Conservation (phyloP, 2,113 vertebrate species). For the Panthera uncia region DNA sequence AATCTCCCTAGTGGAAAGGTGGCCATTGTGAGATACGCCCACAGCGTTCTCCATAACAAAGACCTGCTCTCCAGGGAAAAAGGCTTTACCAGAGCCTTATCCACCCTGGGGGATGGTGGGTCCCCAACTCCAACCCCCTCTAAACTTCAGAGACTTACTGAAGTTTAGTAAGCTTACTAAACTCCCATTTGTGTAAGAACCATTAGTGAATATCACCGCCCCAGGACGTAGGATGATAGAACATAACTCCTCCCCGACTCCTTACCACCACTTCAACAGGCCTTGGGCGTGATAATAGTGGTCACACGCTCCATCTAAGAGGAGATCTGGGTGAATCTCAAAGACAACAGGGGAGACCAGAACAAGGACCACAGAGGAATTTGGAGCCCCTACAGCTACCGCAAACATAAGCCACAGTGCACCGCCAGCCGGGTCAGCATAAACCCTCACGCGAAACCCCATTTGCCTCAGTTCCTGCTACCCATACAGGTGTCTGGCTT, state of each 20-base stretch:
- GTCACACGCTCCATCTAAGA: background rate
- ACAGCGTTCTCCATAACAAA: fast-evolving
- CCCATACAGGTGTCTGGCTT: no score
- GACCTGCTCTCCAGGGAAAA: background rate
- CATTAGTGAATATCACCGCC: background rate
- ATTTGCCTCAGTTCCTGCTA: background rate
- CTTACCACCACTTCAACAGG: background rate
- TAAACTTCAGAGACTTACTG: no score
- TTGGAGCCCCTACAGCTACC: background rate
- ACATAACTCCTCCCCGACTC: background rate
- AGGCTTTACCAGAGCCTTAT: background rate
- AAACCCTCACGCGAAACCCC: no score
- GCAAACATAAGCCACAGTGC: background rate
- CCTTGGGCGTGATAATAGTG: no score
- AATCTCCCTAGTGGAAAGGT: background rate
- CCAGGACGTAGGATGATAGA: background rate
- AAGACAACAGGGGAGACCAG: background rate
- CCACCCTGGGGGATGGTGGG: background rate
- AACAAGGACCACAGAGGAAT: background rate
- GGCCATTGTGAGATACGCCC: background rate
- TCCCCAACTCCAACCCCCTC: background rate
- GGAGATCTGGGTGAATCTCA: background rate
- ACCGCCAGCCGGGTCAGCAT: background rate
- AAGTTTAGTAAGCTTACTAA: no score
- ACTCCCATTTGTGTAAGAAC: background rate